Percentiles rank a stretch among this genome's conserved stretches.
Evolutionary conservation across 2,888 invertebrate species (phyloP).

Genomic region (Chalcis sispes): DNA sequence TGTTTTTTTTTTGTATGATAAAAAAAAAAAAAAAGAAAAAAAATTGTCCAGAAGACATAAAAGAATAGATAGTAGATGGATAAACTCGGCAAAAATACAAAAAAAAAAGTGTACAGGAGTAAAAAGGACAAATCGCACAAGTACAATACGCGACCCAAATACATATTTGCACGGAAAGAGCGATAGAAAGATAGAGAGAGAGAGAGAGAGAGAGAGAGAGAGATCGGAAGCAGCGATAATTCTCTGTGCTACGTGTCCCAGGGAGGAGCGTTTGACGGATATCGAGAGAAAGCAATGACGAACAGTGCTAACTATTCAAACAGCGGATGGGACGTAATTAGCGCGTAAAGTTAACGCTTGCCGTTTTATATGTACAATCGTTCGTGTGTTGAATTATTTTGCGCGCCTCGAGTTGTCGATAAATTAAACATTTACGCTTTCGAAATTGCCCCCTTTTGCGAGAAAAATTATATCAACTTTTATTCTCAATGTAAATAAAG

Average conservation of each 20-base stretch:
- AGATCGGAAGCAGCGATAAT: constrained; percentile 18
- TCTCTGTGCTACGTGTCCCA: neutral
- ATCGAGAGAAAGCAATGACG: constrained; percentile 65
- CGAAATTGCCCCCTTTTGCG: neutral
- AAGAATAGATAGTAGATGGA: neutral
- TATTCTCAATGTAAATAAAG: no score
- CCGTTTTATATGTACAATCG: neutral
- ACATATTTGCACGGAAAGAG: constrained; percentile 30
- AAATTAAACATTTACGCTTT: neutral
- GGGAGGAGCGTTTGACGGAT: constrained; percentile 57
- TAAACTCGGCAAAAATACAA: neutral
- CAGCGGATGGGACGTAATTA: constrained; percentile 59
- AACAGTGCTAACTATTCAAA: constrained; percentile 47
- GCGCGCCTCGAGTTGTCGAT: neutral
- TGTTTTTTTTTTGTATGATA: no score
- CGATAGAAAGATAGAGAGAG: no score
- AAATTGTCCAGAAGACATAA: no score
- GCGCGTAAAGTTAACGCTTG: constrained; percentile 58
- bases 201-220: constrained; percentile 25
- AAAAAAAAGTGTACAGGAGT: constrained; percentile 1
- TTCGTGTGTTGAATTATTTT: neutral
- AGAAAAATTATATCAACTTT: no score
- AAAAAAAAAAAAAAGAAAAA: no score
- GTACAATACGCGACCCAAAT: constrained; percentile 48
- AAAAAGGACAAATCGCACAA: constrained; percentile 37